Evolutionary conservation across 2,113 vertebrate species (phyloP).

Genomic region (Mobula birostris): DNA sequence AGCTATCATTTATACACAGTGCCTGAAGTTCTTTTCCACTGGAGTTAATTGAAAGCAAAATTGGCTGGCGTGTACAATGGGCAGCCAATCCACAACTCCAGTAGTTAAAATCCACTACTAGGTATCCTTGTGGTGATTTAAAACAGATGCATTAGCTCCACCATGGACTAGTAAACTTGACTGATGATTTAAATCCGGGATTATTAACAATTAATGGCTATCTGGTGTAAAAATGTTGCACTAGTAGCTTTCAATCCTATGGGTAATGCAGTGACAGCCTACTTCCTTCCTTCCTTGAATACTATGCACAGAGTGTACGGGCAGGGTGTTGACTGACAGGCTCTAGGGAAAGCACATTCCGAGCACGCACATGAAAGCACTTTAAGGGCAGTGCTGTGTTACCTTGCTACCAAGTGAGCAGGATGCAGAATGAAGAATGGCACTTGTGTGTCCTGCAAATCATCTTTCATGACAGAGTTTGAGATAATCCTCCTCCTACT

Average conservation of each 20-base stretch:
- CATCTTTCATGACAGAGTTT: background rate
- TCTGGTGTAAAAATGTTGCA: background rate
- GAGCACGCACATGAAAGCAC: background rate
- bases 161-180: background rate
- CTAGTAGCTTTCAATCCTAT: no score
- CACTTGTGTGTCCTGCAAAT: background rate
- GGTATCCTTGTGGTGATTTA: background rate
- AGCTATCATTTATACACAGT: no score
- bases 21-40: background rate
- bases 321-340: background rate
- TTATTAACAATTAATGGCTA: background rate
- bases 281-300: background rate
- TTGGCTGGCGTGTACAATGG: background rate
- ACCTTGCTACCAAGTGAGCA: background rate
- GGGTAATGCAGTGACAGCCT: background rate
- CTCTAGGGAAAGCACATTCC: background rate
- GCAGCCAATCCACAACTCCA: background rate
- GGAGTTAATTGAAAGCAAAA: background rate
- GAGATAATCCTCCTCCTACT: conserved; percentile 6
- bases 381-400: background rate
- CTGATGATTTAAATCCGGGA: background rate
- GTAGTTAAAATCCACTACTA: background rate
- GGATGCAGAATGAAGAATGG: background rate
- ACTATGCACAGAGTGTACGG: background rate
- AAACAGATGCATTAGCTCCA: background rate